A percentile compares a stretch with the other conserved stretches of the same genome.
phyloP scores from a whole-genome alignment of 2,797 vertebrate species.

The Urophycis tenuis region DNA sequence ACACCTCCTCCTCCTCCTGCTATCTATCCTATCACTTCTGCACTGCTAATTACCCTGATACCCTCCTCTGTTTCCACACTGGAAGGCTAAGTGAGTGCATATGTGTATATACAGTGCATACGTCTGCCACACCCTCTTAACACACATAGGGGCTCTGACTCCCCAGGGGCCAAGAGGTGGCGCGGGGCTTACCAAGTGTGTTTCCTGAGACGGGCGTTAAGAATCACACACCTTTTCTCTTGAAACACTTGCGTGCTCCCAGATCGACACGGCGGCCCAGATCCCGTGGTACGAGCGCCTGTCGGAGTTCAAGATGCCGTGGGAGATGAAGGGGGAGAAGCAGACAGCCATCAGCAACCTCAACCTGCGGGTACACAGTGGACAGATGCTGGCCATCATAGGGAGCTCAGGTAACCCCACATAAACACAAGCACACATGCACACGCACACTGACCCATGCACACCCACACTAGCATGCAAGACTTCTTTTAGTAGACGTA shows the following conservation, averaged over 20 bases:
- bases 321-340: slow-evolving; percentile 69
- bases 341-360: slow-evolving; percentile 79
- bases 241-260: slow-evolving; percentile 8
- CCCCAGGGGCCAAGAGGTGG: no score
- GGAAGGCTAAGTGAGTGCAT: no score
- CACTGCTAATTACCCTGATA: background rate
- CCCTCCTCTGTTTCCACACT: background rate
- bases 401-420: slow-evolving; percentile 83
- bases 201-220: background rate
- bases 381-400: slow-evolving; percentile 94
- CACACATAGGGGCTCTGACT: background rate
- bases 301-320: slow-evolving; percentile 82
- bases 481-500: no score
- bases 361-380: slow-evolving; percentile 83
- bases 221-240: background rate
- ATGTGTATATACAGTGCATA: no score
- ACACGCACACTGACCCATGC: background rate
- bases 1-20: background rate
- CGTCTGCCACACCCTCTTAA: background rate
- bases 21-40: background rate
- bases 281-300: slow-evolving; percentile 91
- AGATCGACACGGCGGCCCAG: slow-evolving; percentile 85
- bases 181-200: no score
- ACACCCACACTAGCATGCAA: no score
- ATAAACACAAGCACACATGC: background rate